Base-by-base conservation (phyloP, 2,797 vertebrate genomes). In the Arremon brunneinucha region DNA sequence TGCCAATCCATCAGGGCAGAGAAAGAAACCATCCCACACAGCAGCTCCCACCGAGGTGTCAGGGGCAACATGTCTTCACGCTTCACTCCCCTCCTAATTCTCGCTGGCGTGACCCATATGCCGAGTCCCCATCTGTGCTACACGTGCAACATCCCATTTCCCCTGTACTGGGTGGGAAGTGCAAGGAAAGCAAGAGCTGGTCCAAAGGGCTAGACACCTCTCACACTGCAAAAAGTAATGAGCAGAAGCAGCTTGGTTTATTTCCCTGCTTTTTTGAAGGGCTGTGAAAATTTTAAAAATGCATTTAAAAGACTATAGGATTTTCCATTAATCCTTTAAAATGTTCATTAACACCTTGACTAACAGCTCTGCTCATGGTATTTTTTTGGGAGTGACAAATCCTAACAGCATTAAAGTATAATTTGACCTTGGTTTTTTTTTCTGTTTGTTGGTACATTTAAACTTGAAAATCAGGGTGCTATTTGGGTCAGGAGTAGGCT, bases 121-220 rank as follows among this genome's bases (percentile, higher is more conserved):
- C 64, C 0, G 1, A 62, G 39, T 20, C n/a, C 74, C 50, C 2
- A 2, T 49, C 67, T 78, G 63, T 11, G 32, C 53, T 43, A 34
- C 19, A 12, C 55, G 39, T 4, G 2, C 49, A 34, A 19, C 2
- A 2, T 34, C 30, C 41, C 9, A 0, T 16, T 60, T 28, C 18
- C 41, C 32, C n/a, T 2, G 1, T 6, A 14, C 30, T 1, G 3
- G 43, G 57, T 0, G 0, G 34, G 71, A 77, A 35, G 50, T 19
- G 56, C 74, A 37, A 75, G 39, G 70, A 78, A 32, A 39, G 1
- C 12, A 75, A 87, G 65, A 74, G 46, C n/a, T 55, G 22, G 27
- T 52, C 39, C 57, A 78, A 63, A 47, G 26, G 32, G 27, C 52
- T 78, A 32, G 17, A 86, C 90, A 56, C 17, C 26, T 77, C 60